Evolutionary conservation across 92 coral and sea anemone species (phyloP).

Genomic region (Isaurus tuberculatus): DNA sequence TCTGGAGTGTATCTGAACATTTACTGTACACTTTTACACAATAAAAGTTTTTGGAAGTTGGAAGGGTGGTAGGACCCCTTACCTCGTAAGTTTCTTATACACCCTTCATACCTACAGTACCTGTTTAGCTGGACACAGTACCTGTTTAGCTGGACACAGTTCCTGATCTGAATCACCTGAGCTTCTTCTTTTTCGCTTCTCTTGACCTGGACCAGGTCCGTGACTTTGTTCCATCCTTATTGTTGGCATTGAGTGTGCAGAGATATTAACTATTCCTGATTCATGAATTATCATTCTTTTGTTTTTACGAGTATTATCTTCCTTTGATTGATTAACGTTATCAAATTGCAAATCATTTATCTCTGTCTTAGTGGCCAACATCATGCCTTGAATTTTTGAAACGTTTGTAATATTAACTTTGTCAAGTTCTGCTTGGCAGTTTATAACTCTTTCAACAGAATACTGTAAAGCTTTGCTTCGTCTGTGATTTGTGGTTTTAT

Average conservation of each 20-base stretch:
- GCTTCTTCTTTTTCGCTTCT: slow-evolving; percentile 23
- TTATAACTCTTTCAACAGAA: neutral
- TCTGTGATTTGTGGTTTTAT: neutral
- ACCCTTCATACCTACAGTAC: too few species aligned
- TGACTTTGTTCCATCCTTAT: neutral
- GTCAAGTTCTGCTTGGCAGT: neutral
- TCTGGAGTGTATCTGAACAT: too few species aligned
- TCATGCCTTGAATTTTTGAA: neutral
- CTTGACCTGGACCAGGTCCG: neutral
- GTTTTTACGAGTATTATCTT: slow-evolving; percentile 10
- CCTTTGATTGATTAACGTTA: neutral
- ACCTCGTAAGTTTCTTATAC: too few species aligned
- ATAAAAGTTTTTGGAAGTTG: too few species aligned
- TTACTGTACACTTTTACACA: too few species aligned
- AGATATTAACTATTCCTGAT: neutral
- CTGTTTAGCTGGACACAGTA: neutral
- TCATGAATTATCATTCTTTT: neutral
- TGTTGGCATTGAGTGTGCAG: neutral
- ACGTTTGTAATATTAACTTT: neutral
- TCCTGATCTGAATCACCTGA: slow-evolving; percentile 25
- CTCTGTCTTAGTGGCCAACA: too few species aligned
- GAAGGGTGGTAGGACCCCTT: too few species aligned
- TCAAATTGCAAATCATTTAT: neutral
- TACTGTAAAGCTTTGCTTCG: neutral
- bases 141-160: neutral